phyloP scores from a whole-genome alignment of 2,797 vertebrate genomes.

The Spheniscus humboldti region DNA sequence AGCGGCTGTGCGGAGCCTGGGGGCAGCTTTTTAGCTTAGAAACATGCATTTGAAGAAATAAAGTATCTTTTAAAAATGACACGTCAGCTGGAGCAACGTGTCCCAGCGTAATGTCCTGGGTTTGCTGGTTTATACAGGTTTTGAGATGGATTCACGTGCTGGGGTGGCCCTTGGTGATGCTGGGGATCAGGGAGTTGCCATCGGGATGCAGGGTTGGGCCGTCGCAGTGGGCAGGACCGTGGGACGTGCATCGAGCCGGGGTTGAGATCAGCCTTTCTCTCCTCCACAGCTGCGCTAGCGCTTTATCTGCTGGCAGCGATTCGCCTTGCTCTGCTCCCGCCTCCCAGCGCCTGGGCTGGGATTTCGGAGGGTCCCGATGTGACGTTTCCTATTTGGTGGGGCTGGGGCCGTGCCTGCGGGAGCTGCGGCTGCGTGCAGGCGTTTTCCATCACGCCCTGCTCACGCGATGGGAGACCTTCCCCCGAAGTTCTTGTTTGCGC shows the following conservation, averaged over 20 bases:
- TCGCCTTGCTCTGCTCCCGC: not conserved
- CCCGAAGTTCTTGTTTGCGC: not conserved
- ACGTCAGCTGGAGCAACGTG: not conserved
- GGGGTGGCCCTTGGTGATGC: not conserved
- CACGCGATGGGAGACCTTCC: not conserved
- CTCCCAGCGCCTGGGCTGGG: not conserved
- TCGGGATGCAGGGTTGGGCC: not conserved
- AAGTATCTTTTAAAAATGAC: not conserved
- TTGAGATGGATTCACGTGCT: not conserved
- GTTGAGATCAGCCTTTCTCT: not conserved
- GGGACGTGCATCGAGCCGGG: rapidly evolving
- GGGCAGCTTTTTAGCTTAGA: not conserved
- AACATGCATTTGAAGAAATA: not conserved
- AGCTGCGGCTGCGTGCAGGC: not conserved
- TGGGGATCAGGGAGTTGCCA: not conserved
- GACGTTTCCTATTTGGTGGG: not conserved
- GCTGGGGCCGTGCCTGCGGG: not conserved
- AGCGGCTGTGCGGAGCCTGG: not conserved
- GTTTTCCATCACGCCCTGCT: not conserved
- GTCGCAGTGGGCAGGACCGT: rapidly evolving
- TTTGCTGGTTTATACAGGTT: not conserved
- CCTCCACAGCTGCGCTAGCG: rapidly evolving
- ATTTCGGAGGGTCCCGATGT: not conserved
- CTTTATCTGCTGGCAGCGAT: not conserved
- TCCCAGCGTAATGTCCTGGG: not conserved